phyloP scores from a whole-genome alignment of 2,113 vertebrate genomes.

The Spermophilus dauricus region DNA sequence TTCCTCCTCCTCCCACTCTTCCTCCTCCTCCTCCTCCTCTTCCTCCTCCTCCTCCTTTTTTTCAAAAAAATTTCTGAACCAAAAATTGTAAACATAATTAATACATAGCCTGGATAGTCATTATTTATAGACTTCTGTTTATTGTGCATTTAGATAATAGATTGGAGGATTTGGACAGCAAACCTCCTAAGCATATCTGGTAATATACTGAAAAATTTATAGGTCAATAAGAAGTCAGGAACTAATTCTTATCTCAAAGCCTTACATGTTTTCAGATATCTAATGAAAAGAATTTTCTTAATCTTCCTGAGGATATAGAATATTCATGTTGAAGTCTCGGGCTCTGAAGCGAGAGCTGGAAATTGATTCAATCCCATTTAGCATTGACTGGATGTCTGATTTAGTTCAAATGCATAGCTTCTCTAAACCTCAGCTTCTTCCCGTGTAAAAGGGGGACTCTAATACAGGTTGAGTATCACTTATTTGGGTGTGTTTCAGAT shows the following conservation, averaged over 20 bases:
- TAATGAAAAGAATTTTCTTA: slow-evolving; percentile 41
- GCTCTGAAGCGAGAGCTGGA: background rate
- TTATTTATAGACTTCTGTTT: background rate
- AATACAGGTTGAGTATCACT: background rate
- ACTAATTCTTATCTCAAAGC: background rate
- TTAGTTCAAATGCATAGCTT: background rate
- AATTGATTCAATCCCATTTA: background rate
- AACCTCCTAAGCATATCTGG: background rate
- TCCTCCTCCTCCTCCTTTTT: background rate
- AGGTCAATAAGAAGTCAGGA: background rate
- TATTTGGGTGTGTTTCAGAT: background rate
- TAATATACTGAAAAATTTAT: background rate
- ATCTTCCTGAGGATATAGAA: background rate
- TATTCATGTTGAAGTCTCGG: slow-evolving; percentile 21
- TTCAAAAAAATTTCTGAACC: background rate
- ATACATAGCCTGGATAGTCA: background rate
- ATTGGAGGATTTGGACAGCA: background rate
- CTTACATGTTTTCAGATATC: background rate
- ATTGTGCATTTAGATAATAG: background rate
- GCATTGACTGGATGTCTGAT: background rate
- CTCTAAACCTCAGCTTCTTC: background rate
- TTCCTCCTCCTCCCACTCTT: background rate
- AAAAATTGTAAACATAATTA: background rate
- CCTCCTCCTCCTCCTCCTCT: no score
- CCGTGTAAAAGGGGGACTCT: background rate